These are phyloP conservation scores for Serinus canaria DNA, from an alignment of 2,113 vertebrate genomes.

Conservation along the genomic window DNA sequence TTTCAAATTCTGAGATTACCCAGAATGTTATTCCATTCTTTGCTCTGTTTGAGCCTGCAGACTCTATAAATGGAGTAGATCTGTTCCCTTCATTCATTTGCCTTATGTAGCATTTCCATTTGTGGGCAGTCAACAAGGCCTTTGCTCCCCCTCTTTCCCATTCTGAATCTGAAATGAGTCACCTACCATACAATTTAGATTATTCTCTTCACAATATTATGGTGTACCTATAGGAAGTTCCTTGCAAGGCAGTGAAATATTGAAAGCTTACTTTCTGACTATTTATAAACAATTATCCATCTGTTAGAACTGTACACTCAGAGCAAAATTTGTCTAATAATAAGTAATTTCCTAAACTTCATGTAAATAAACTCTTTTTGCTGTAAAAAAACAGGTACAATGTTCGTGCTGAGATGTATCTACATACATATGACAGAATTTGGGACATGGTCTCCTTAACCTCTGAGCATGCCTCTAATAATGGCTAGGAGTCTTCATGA, in stretches of 20 bases:
- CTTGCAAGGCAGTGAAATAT: background rate
- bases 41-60: background rate
- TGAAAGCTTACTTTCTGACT: background rate
- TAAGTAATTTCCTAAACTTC: background rate
- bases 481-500: background rate
- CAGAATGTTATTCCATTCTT: background rate
- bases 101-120: background rate
- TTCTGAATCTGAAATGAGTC: background rate
- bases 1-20: background rate
- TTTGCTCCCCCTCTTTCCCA: rapidly evolving
- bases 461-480: background rate
- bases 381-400: background rate
- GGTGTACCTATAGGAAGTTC: background rate
- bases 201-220: background rate
- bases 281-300: background rate
- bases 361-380: background rate
- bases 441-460: background rate
- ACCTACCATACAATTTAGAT: background rate
- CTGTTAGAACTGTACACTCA: background rate
- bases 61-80: background rate
- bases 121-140: background rate
- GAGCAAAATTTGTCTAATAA: background rate
- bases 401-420: background rate
- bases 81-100: background rate
- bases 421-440: background rate